These are phyloP conservation scores for Penaeus monodon DNA, from an alignment of 2,888 invertebrate species.

Conservation along the genomic window DNA sequence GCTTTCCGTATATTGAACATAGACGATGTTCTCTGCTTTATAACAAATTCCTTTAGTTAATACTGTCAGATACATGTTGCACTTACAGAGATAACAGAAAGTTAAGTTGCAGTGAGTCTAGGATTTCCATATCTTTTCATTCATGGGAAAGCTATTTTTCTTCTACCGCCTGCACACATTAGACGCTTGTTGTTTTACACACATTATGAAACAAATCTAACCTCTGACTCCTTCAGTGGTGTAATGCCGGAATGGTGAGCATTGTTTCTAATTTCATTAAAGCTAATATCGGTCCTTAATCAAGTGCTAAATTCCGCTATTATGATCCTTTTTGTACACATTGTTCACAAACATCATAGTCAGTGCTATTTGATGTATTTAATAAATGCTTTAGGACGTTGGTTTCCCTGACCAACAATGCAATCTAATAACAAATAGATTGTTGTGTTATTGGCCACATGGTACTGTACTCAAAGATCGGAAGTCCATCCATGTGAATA, in stretches of 20 bases:
- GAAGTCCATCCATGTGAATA: too few species aligned
- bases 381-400: too few species aligned
- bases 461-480: too few species aligned
- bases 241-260: slow-evolving; percentile 7
- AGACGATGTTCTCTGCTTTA: not conserved
- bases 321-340: not conserved
- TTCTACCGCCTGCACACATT: not conserved
- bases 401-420: too few species aligned
- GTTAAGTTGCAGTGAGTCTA: not conserved
- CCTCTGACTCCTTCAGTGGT: not conserved
- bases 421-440: too few species aligned
- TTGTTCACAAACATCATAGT: too few species aligned
- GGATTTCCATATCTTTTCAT: not conserved
- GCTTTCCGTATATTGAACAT: not conserved
- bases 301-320: not conserved
- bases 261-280: slow-evolving; percentile 7
- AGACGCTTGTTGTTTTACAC: slow-evolving; percentile 4
- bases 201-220: slow-evolving; percentile 5
- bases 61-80: not conserved
- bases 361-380: too few species aligned
- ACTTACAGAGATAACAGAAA: slow-evolving; percentile 3
- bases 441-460: too few species aligned
- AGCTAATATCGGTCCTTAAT: not conserved
- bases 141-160: not conserved
- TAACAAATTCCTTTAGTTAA: not conserved